These are phyloP conservation scores for Bombus superbus DNA, from an alignment of 1,140 invertebrate species.

Conservation along the genomic window DNA sequence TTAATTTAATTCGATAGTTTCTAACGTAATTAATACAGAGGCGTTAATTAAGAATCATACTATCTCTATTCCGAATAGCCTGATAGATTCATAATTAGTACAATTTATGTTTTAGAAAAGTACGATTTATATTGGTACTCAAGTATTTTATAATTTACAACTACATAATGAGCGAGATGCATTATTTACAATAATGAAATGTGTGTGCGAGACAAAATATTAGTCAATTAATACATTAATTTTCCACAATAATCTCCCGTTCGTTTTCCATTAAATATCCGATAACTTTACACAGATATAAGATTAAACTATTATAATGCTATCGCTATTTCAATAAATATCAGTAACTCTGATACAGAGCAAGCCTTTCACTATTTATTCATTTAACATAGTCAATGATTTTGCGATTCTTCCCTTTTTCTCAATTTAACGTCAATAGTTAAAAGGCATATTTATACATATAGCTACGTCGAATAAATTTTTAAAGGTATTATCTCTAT, in stretches of 20 bases:
- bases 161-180: slow-evolving; percentile 61
- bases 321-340: slow-evolving; percentile 69
- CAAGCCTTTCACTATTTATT: slow-evolving; percentile 45
- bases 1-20: slow-evolving; percentile 14
- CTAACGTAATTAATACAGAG: background rate
- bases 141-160: slow-evolving; percentile 64
- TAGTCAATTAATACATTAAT: slow-evolving; percentile 53
- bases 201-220: slow-evolving; percentile 51
- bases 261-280: slow-evolving; percentile 25
- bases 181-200: slow-evolving; percentile 74
- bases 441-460: slow-evolving; percentile 33
- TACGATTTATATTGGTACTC: slow-evolving; percentile 50
- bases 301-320: slow-evolving; percentile 47
- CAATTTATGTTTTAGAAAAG: slow-evolving; percentile 22
- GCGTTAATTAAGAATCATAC: background rate
- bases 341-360: slow-evolving; percentile 77
- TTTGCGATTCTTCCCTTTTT: slow-evolving; percentile 8
- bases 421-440: slow-evolving; percentile 25
- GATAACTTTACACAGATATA: slow-evolving; percentile 30
- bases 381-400: slow-evolving; percentile 14
- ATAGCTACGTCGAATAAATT: slow-evolving; percentile 17
- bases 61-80: background rate
- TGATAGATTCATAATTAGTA: slow-evolving; percentile 43
- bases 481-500: slow-evolving; percentile 19
- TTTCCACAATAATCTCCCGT: slow-evolving; percentile 21